phyloP scores from a whole-genome alignment of 2,797 vertebrate genomes.

The Bovichtus variegatus region DNA sequence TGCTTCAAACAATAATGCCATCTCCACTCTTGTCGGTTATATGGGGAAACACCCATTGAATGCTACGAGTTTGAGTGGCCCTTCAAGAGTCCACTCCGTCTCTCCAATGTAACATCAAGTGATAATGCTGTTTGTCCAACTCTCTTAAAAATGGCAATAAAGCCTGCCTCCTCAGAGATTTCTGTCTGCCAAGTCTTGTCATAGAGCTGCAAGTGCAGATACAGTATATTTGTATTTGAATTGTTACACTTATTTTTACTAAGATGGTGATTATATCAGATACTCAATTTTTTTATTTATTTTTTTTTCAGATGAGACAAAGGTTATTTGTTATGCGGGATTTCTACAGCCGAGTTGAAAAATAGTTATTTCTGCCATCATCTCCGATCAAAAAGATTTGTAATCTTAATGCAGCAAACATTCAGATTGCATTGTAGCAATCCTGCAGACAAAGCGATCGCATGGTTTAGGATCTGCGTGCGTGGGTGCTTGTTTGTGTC shows the following conservation, averaged over 20 bases:
- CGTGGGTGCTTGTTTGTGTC: conserved; percentile 55
- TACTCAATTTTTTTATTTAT: conserved; percentile 12
- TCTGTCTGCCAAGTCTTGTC: neutral
- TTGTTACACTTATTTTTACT: neutral
- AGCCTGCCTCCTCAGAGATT: conserved; percentile 2
- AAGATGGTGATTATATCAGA: neutral
- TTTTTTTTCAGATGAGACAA: neutral
- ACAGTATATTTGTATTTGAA: conserved; percentile 18
- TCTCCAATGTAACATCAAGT: conserved; percentile 41
- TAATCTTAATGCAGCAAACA: conserved; percentile 41
- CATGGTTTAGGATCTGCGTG: conserved; percentile 28
- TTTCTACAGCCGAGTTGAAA: conserved; percentile 29
- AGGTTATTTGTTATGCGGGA: neutral
- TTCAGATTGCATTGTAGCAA: conserved; percentile 17
- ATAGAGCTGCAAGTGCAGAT: neutral
- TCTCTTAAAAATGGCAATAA: conserved; percentile 18
- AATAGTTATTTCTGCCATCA: conserved; percentile 18
- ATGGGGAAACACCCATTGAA: conserved; percentile 54
- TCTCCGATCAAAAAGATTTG: conserved; percentile 48
- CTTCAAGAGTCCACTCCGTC: conserved; percentile 30
- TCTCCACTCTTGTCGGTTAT: conserved; percentile 43
- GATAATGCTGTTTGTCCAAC: conserved; percentile 49
- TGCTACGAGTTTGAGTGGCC: conserved; percentile 26
- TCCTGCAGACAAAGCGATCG: conserved; percentile 44
- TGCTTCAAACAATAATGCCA: conserved; percentile 52